phyloP scores from a whole-genome alignment of 2,113 vertebrate genomes.

The Collichthys lucidus region DNA sequence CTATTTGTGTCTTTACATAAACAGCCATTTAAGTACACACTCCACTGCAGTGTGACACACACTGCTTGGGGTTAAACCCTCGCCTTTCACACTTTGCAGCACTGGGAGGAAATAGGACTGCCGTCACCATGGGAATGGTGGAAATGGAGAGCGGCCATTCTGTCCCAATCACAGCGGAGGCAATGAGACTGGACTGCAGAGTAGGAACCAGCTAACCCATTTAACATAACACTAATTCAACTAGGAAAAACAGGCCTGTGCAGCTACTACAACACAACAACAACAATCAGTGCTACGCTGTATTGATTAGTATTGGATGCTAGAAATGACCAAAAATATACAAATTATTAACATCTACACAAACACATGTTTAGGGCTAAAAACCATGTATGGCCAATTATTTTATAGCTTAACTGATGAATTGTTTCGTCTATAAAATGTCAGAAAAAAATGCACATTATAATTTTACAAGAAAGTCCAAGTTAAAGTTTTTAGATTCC shows the following conservation, averaged over 20 bases:
- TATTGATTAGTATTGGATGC: not conserved
- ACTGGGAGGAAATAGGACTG: slow-evolving; percentile 31
- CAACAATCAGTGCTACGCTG: not conserved
- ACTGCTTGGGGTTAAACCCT: slow-evolving; percentile 29
- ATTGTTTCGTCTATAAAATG: not conserved
- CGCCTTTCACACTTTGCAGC: slow-evolving; percentile 39
- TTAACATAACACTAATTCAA: slow-evolving; percentile 45
- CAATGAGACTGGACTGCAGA: slow-evolving; percentile 68
- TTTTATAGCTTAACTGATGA: not conserved
- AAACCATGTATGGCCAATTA: not conserved
- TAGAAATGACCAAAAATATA: not conserved
- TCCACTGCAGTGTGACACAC: slow-evolving; percentile 40
- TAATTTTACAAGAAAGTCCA: not conserved
- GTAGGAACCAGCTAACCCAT: slow-evolving; percentile 43
- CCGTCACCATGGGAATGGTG: slow-evolving; percentile 64
- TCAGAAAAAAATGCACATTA: not conserved
- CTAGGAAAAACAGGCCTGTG: not conserved
- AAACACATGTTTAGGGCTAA: not conserved
- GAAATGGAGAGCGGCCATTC: slow-evolving; percentile 56
- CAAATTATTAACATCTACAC: not conserved
- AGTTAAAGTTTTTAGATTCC: not conserved
- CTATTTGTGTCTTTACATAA: not conserved
- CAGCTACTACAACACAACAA: not conserved
- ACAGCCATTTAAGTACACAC: slow-evolving; percentile 19
- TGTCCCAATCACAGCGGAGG: slow-evolving; percentile 42